Evolutionary conservation across 2,113 vertebrate genomes (phyloP).

Genomic region (Mustelus asterias): DNA sequence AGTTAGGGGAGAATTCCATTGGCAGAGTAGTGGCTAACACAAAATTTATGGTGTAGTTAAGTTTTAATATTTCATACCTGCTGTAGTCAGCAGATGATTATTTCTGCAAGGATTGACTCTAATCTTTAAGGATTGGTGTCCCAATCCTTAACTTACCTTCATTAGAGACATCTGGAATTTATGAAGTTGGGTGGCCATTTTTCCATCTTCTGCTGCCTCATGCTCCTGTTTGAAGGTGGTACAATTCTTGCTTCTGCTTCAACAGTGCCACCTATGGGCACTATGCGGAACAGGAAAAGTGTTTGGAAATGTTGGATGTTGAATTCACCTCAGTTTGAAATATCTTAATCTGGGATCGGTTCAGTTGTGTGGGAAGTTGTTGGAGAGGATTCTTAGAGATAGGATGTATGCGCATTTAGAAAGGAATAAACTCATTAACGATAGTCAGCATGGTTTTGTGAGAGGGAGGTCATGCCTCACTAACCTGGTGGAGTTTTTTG

Average conservation of each 20-base stretch:
- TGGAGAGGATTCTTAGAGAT: no score
- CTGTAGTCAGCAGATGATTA: background rate
- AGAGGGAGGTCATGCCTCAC: no score
- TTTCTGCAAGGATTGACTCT: background rate
- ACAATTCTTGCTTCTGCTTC: background rate
- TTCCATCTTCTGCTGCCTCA: background rate
- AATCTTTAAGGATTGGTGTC: background rate
- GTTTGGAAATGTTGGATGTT: background rate
- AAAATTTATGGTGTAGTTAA: no score
- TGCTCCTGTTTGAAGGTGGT: background rate
- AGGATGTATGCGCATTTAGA: no score
- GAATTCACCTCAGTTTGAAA: background rate
- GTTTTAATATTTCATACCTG: background rate
- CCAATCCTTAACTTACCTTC: background rate
- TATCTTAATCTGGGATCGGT: background rate
- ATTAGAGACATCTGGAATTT: background rate
- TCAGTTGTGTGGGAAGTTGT: no score
- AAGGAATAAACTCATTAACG: no score
- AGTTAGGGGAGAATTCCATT: no score
- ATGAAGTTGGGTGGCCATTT: background rate
- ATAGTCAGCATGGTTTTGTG: no score
- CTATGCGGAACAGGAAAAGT: background rate
- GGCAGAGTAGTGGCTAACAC: no score
- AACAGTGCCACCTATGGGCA: constrained; percentile 14
- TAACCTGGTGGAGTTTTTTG: no score